phyloP scores from a whole-genome alignment of 2,113 vertebrate species.

The Thamnophis sirtalis region DNA sequence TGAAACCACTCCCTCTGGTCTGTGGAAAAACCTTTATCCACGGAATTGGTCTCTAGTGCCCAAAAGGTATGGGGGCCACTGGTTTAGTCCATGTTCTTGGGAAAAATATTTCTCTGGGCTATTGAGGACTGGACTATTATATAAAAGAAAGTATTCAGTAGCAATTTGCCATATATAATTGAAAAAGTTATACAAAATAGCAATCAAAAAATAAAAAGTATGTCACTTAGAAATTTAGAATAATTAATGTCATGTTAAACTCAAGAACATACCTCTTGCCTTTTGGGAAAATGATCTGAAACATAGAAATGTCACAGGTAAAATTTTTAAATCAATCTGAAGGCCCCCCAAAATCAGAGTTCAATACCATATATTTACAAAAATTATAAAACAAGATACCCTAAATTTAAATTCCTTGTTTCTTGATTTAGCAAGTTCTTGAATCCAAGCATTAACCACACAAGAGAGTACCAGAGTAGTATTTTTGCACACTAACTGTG shows the following conservation, averaged over 20 bases:
- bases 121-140: not conserved
- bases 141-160: not conserved
- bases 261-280: constrained; percentile 78
- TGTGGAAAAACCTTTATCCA: too few relatives aligned
- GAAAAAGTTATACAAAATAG: not conserved
- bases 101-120: not conserved
- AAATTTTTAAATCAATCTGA: not conserved
- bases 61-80: too few relatives aligned
- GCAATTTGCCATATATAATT: not conserved
- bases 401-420: not conserved
- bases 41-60: too few relatives aligned
- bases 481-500: not conserved
- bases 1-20: too few relatives aligned
- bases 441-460: not conserved
- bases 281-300: constrained; percentile 81
- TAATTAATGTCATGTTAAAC: not conserved
- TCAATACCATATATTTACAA: not conserved
- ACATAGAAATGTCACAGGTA: constrained; percentile 34
- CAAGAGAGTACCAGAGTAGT: not conserved
- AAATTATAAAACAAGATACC: not conserved
- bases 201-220: not conserved
- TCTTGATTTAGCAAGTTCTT: not conserved
- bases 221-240: not conserved
- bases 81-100: not conserved
- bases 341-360: not conserved